Evolutionary conservation across 2,113 vertebrate species (phyloP).

Genomic region (Tympanuchus pallidicinctus): DNA sequence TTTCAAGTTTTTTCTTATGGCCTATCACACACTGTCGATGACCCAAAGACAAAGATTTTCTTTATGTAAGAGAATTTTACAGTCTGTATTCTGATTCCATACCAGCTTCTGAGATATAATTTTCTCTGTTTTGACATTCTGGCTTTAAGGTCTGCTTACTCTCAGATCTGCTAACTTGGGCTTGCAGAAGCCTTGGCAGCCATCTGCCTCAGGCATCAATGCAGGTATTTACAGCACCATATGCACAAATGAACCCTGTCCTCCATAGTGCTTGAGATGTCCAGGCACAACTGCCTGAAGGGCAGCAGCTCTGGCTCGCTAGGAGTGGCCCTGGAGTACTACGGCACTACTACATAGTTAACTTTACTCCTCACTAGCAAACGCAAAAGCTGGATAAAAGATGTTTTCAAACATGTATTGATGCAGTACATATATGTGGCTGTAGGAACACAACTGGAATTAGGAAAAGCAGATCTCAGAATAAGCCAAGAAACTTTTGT

Average conservation of each 20-base stretch:
- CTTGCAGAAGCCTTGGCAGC: neutral
- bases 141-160: neutral
- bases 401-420: neutral
- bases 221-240: neutral
- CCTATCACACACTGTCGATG: neutral
- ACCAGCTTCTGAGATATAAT: neutral
- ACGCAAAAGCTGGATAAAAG: neutral
- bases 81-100: neutral
- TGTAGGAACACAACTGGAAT: neutral
- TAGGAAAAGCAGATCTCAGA: neutral
- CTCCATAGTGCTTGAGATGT: neutral
- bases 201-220: neutral
- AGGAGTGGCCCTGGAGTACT: neutral
- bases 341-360: neutral
- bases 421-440: neutral
- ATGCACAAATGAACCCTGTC: accelerated
- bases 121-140: neutral
- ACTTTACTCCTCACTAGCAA: neutral
- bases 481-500: neutral
- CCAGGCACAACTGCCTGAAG: neutral
- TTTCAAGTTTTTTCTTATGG: neutral
- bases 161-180: neutral
- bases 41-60: neutral
- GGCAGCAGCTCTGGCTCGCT: neutral
- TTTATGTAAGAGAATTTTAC: neutral